phyloP scores from a whole-genome alignment of 2,888 invertebrate species.

The Troilus luridus region DNA sequence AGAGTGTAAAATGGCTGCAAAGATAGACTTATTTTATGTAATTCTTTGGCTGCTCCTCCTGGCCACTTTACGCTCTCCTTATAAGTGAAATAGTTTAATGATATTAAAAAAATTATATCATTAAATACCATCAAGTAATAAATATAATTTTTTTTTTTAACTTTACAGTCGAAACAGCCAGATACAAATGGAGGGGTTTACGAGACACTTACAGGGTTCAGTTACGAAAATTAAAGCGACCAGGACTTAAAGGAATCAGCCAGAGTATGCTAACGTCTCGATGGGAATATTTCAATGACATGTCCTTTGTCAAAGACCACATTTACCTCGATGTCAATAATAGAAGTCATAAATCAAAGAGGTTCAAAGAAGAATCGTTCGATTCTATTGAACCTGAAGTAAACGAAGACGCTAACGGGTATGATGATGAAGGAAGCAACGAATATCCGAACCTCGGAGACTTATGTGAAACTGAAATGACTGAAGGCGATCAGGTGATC shows the following conservation, averaged over 20 bases:
- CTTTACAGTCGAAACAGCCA: slow-evolving; percentile 62
- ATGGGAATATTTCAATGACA: slow-evolving; percentile 63
- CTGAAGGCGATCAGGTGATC: slow-evolving; percentile 59
- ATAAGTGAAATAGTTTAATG: background rate
- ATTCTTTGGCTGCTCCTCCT: too few relatives aligned
- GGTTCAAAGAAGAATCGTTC: slow-evolving; percentile 42
- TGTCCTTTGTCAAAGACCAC: slow-evolving; percentile 63
- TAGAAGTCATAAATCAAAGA: slow-evolving; percentile 54
- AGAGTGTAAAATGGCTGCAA: too few relatives aligned
- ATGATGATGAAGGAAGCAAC: slow-evolving; percentile 7
- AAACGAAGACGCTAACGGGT: background rate
- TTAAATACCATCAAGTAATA: background rate
- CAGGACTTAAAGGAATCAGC: slow-evolving; percentile 45
- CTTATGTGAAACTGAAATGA: slow-evolving; percentile 61
- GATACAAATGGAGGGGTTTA: slow-evolving; percentile 63
- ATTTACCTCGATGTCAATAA: slow-evolving; percentile 62
- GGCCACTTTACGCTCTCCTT: too few relatives aligned
- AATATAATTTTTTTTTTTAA: background rate
- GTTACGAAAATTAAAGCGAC: slow-evolving; percentile 59
- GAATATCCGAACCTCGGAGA: slow-evolving; percentile 53
- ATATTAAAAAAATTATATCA: background rate
- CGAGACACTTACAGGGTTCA: slow-evolving; percentile 62
- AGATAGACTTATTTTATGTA: too few relatives aligned
- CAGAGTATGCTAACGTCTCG: slow-evolving; percentile 49
- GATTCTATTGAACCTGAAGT: slow-evolving; percentile 26